Percentiles rank a stretch among this genome's conserved stretches.
These are phyloP conservation scores for Podarcis raffonei DNA, from an alignment of 2,113 vertebrate genomes.

Conservation along the genomic window DNA sequence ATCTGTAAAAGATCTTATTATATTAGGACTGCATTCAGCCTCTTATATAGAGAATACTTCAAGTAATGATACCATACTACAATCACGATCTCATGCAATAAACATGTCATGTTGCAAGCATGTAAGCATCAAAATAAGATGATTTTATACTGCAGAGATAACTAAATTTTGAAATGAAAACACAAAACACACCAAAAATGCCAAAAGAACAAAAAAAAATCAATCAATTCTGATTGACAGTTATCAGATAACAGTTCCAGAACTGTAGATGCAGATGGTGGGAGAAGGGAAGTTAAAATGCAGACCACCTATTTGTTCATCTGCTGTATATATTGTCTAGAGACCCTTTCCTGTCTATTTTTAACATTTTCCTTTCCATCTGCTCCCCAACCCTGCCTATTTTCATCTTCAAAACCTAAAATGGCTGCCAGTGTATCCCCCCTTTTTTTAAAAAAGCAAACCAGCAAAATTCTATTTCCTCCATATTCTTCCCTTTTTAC, in stretches of 20 bases:
- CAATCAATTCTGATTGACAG: slow-evolving; percentile 20
- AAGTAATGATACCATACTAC: neutral
- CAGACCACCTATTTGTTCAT: slow-evolving; percentile 60
- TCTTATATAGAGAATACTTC: slow-evolving; percentile 23
- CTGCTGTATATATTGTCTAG: slow-evolving; percentile 41
- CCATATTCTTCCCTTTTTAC: slow-evolving; percentile 39
- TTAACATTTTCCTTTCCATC: slow-evolving; percentile 59
- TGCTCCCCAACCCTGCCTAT: slow-evolving; percentile 64
- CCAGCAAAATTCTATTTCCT: slow-evolving; percentile 8
- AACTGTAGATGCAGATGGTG: slow-evolving; percentile 36
- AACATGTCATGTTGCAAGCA: slow-evolving; percentile 40
- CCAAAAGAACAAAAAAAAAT: neutral
- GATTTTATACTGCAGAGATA: slow-evolving; percentile 39
- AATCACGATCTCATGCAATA: neutral
- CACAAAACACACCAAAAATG: neutral
- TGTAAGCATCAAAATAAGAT: slow-evolving; percentile 59
- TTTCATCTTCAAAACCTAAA: slow-evolving; percentile 62
- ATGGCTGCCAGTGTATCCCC: slow-evolving; percentile 54
- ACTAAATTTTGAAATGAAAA: neutral
- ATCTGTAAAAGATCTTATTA: neutral
- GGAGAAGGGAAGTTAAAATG: slow-evolving; percentile 7
- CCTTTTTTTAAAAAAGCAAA: neutral
- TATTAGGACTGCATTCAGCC: neutral
- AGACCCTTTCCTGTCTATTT: slow-evolving; percentile 46
- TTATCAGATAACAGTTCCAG: slow-evolving; percentile 39